These are phyloP conservation scores for Archegozetes longisetosus DNA, from an alignment of 1,140 invertebrate species.

Conservation along the genomic window DNA sequence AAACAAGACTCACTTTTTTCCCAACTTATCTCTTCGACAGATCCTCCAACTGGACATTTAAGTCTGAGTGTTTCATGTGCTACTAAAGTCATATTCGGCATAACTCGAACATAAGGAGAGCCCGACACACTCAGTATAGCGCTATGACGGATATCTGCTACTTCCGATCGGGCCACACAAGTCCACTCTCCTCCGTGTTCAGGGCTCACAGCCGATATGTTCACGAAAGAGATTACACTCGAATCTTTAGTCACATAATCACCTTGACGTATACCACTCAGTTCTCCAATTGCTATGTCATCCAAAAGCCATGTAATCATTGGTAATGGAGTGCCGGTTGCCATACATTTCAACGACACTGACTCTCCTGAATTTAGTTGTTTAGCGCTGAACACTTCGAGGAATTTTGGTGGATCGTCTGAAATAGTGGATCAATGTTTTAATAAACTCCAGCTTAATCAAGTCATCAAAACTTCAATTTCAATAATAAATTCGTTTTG, in stretches of 20 bases:
- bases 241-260: conserved; percentile 79
- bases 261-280: conserved; percentile 38
- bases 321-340: conserved; percentile 77
- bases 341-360: conserved; percentile 38
- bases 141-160: conserved; percentile 54
- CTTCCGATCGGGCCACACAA: conserved; percentile 59
- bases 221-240: conserved; percentile 83
- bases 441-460: background rate
- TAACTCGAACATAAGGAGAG: conserved; percentile 65
- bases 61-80: conserved; percentile 66
- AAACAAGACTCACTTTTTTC: conserved; percentile 29
- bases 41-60: conserved; percentile 81
- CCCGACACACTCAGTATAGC: conserved; percentile 73
- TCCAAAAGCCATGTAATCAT: conserved; percentile 88
- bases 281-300: conserved; percentile 31
- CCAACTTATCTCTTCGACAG: conserved; percentile 71
- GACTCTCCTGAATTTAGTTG: conserved; percentile 59
- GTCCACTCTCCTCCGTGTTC: conserved; percentile 82
- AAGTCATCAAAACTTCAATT: background rate
- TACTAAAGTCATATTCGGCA: conserved; percentile 76
- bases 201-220: conserved; percentile 52
- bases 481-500: background rate
- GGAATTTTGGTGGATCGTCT: conserved; percentile 28
- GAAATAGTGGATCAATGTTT: background rate
- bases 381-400: conserved; percentile 57